These are phyloP conservation scores for Thrips palmi DNA, from an alignment of 1,140 invertebrate genomes.

Conservation along the genomic window DNA sequence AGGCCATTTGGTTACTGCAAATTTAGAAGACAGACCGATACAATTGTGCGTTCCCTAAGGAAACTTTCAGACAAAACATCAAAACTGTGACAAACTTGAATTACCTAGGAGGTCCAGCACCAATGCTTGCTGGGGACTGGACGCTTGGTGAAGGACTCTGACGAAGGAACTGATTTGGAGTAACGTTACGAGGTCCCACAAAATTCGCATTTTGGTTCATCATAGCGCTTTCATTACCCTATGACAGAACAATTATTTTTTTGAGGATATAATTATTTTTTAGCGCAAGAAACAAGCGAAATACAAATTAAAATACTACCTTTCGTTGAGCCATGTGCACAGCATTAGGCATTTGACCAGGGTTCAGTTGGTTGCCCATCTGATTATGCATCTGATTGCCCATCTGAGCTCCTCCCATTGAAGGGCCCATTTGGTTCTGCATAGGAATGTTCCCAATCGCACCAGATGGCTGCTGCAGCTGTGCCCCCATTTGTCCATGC, in stretches of 20 bases:
- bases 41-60: background rate
- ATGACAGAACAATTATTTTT: no score
- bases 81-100: background rate
- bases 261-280: no score
- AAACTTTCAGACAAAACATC: background rate
- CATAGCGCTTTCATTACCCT: no score
- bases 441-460: constrained; percentile 23
- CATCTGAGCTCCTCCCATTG: constrained; percentile 21
- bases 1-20: constrained; percentile 39
- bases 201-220: no score
- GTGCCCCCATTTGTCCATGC: constrained; percentile 22
- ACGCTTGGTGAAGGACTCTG: constrained; percentile 50
- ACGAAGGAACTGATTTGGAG: constrained; percentile 42
- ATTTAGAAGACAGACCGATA: constrained; percentile 6
- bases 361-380: constrained; percentile 17
- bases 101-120: constrained; percentile 24
- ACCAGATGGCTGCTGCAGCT: constrained; percentile 24
- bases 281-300: no score
- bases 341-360: constrained; percentile 20
- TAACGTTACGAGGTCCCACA: constrained; percentile 32
- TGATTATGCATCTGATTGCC: constrained; percentile 34
- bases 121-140: constrained; percentile 43
- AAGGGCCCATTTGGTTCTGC: constrained; percentile 17
- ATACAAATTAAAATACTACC: constrained; percentile 2
- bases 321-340: constrained; percentile 15